Evolutionary conservation across 2,888 invertebrate genomes (phyloP).

Genomic region (Cephus nigrinus): DNA sequence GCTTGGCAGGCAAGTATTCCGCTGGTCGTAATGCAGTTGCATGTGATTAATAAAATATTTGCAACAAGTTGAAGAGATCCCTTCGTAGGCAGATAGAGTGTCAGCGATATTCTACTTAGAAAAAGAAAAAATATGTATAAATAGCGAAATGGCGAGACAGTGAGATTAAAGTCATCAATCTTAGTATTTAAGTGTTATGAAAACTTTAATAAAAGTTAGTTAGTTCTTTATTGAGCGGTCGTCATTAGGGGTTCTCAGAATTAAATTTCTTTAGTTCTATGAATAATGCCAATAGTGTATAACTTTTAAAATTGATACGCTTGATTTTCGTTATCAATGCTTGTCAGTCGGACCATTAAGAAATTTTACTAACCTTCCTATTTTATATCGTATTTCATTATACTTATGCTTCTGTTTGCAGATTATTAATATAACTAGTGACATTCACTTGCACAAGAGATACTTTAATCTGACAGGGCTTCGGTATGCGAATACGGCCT

Average conservation of each 20-base stretch:
- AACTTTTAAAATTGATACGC: conserved; percentile 10
- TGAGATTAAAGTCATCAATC: no score
- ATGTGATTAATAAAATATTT: no score
- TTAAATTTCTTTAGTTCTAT: no score
- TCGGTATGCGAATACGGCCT: conserved; percentile 75
- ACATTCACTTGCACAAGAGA: conserved; percentile 61
- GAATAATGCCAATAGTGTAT: no score
- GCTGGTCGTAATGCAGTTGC: neutral
- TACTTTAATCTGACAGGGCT: conserved; percentile 69
- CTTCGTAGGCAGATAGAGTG: no score
- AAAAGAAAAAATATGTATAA: no score
- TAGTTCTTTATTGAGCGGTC: no score
- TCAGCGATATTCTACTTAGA: no score
- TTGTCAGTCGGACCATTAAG: neutral
- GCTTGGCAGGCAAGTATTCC: conserved; percentile 67
- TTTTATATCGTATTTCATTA: neutral
- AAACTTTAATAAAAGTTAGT: conserved; percentile 24
- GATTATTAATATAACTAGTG: conserved; percentile 60
- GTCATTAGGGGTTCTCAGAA: no score
- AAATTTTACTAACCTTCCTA: neutral
- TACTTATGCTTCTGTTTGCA: conserved; percentile 18
- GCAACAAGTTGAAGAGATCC: no score
- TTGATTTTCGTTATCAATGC: neutral
- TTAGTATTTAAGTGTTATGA: neutral
- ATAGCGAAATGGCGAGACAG: no score